A percentile compares a stretch with the other conserved stretches of the same genome.
These are phyloP conservation scores for Anguilla rostrata DNA, from an alignment of 2,113 vertebrate species.

Conservation along the genomic window DNA sequence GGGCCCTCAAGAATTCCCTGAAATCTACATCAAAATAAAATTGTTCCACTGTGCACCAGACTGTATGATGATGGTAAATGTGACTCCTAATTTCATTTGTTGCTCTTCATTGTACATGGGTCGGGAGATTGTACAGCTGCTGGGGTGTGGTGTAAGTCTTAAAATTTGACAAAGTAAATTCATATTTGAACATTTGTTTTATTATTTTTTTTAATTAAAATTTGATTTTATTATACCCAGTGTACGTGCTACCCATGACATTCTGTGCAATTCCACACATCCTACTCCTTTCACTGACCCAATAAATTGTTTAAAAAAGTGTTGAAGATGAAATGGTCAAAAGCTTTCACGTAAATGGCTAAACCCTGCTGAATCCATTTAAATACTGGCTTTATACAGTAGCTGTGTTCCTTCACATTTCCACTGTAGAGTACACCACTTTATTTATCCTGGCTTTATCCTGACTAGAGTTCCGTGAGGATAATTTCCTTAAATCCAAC, in stretches of 20 bases:
- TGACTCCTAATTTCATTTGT: background rate
- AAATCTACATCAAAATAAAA: background rate
- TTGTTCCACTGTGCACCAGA: background rate
- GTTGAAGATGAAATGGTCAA: background rate
- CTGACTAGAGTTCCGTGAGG: too few species aligned
- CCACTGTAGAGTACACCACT: too few species aligned
- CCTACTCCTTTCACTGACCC: background rate
- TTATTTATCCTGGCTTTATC: too few species aligned
- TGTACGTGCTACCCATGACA: background rate
- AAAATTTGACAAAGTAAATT: too few species aligned
- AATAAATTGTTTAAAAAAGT: background rate
- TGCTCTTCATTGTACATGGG: too few species aligned
- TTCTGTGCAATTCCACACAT: background rate
- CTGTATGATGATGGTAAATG: background rate
- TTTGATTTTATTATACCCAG: background rate
- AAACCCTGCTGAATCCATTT: background rate
- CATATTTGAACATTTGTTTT: too few species aligned
- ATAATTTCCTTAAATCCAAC: too few species aligned
- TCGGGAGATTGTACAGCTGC: background rate
- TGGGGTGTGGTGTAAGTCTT: too few species aligned
- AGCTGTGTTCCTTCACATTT: background rate
- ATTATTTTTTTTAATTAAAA: background rate
- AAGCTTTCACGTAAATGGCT: background rate
- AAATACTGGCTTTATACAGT: background rate
- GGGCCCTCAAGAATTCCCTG: background rate